Evolutionary conservation across 2,888 invertebrate species (phyloP).

Genomic region (Arctia plantaginis): DNA sequence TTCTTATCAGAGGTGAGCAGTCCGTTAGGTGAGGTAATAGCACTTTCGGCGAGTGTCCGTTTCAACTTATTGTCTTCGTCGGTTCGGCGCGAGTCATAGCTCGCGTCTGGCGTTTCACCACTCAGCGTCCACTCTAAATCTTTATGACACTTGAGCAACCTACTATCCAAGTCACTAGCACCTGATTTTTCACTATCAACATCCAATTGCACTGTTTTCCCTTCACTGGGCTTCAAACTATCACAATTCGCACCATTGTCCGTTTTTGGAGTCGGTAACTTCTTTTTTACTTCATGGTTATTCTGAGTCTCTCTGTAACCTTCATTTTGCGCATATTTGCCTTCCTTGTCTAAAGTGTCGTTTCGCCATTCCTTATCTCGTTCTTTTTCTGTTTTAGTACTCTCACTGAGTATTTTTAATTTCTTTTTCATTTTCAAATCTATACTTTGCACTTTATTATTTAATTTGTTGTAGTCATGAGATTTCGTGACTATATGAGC

Average conservation of each 20-base stretch:
- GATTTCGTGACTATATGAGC: conserved; percentile 83
- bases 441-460: conserved; percentile 74
- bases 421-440: conserved; percentile 80
- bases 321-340: conserved; percentile 83
- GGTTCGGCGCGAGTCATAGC: conserved; percentile 42
- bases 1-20: conserved; percentile 88
- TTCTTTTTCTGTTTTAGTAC: conserved; percentile 70
- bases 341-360: conserved; percentile 85
- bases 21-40: conserved; percentile 86
- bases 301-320: conserved; percentile 82
- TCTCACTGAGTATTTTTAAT: conserved; percentile 71
- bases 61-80: conserved; percentile 67
- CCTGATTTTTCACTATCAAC: conserved; percentile 69
- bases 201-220: conserved; percentile 74
- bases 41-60: conserved; percentile 81
- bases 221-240: conserved; percentile 71
- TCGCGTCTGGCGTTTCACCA: conserved; percentile 60
- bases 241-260: conserved; percentile 78
- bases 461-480: conserved; percentile 77
- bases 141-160: conserved; percentile 75
- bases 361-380: conserved; percentile 87
- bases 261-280: conserved; percentile 77
- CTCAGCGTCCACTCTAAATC: conserved; percentile 78
- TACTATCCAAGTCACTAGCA: conserved; percentile 78
- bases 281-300: conserved; percentile 80